These are phyloP conservation scores for Phaedon cochleariae DNA, from an alignment of 2,888 invertebrate genomes.

Conservation along the genomic window DNA sequence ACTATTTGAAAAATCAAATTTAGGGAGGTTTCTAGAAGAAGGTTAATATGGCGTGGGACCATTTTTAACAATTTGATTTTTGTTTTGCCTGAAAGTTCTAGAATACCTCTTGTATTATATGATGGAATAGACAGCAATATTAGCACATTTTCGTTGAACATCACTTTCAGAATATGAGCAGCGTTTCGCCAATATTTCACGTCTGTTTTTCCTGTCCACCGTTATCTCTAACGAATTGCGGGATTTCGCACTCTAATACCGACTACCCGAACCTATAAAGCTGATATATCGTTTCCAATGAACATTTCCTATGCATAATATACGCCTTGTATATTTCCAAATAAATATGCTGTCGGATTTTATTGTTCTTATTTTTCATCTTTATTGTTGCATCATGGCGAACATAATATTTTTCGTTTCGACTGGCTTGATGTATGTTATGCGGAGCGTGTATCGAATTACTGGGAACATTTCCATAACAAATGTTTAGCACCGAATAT, in stretches of 20 bases:
- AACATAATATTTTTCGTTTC: constrained; percentile 36
- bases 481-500: constrained; percentile 36
- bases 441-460: constrained; percentile 39
- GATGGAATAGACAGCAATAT: no score
- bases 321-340: constrained; percentile 48
- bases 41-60: no score
- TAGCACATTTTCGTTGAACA: no score
- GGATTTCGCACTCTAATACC: constrained; percentile 31
- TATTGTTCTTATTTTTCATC: constrained; percentile 56
- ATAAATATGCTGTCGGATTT: constrained; percentile 56
- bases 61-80: no score
- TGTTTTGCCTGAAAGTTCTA: no score
- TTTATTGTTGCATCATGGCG: constrained; percentile 51
- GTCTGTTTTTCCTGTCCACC: constrained; percentile 11
- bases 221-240: constrained; percentile 33
- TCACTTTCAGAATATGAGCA: not conserved
- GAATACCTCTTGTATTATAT: no score
- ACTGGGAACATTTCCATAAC: constrained; percentile 38
- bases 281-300: constrained; percentile 56
- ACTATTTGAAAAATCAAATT: no score
- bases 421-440: constrained; percentile 37
- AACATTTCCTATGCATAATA: constrained; percentile 50
- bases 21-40: no score
- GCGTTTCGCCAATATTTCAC: not conserved
- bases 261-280: constrained; percentile 45